Percentiles rank a stretch among this genome's conserved stretches.
Conservation (phyloP, 2,888 invertebrate genomes). For the Hanleya hanleyi region DNA sequence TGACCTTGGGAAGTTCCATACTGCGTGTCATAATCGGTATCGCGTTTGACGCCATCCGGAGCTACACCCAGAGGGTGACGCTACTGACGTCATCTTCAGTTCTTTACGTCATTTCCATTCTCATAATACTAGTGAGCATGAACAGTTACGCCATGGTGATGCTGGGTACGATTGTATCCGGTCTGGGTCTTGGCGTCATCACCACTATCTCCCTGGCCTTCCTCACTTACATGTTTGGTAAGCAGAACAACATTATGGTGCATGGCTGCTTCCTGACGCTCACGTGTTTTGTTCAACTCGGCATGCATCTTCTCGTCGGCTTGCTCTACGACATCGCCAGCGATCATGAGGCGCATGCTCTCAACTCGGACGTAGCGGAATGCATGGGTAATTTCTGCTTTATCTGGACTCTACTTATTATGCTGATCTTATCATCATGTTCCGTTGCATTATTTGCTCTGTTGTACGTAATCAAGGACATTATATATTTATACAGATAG, state of each 20-base stretch:
- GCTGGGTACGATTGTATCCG: neutral
- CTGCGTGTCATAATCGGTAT: neutral
- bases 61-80: neutral
- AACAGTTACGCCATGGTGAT: neutral
- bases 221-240: neutral
- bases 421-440: neutral
- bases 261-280: neutral
- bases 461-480: neutral
- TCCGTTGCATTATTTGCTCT: neutral
- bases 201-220: neutral
- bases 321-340: neutral
- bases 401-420: neutral
- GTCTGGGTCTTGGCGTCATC: neutral
- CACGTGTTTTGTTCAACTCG: neutral
- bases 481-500: neutral
- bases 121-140: neutral
- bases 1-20: neutral
- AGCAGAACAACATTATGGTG: neutral
- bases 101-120: neutral
- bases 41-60: neutral
- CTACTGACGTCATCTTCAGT: neutral
- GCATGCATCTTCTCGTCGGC: constrained; percentile 1
- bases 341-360: neutral
- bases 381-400: constrained; percentile 3
- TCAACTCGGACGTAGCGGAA: neutral